Base-by-base conservation (phyloP, 1,140 invertebrate genomes). In the Kradibia gibbosae region DNA sequence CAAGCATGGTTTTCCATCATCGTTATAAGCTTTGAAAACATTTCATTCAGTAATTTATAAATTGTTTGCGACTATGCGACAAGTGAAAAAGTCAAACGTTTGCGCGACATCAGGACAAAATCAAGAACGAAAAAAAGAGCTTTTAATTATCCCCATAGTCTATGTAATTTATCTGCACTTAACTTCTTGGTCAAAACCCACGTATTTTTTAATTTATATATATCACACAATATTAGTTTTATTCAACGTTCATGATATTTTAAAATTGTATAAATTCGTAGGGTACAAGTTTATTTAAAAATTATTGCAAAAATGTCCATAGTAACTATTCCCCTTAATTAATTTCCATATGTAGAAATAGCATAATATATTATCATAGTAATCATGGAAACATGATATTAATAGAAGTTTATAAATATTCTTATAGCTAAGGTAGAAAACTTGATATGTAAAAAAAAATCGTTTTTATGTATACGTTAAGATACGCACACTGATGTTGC, bases 21-120 rank as follows among this genome's bases (percentile, higher is more conserved):
- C 1, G 22, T 25, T 48, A 22, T 22, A 55, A 75, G 82, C 70
- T 83, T 81, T 83, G 55, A 79, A 85, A 85, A 83, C 78, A n/a
- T 65, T 55, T 31, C 83, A 76, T 85, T 83, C 78, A 79, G 79
- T 73, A 83, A 85, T 84, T 83, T 81, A 83, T 82, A 55, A 83
- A 81, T 34, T 82, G 80, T 76, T 82, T 82, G 73, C n/a, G 53
- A n/a, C 71, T 25, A 1, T 13, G 20, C 62, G 53, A 22, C 28
- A 62, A 62, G 28, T 55, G 60, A 62, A 10, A 31, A 2, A 31
- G 60, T 31, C 42, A 78, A 78, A 80, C 34, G 57, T 81, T 72
- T 80, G 78, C 53, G 77, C 82, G 71, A 31, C 45, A 45, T 13
- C 57, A 57, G 71, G 53, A 55, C 67, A 53, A 60, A 81, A 82